Conservation (phyloP, 2,797 vertebrate species). For the Hydrolagus colliei region DNA sequence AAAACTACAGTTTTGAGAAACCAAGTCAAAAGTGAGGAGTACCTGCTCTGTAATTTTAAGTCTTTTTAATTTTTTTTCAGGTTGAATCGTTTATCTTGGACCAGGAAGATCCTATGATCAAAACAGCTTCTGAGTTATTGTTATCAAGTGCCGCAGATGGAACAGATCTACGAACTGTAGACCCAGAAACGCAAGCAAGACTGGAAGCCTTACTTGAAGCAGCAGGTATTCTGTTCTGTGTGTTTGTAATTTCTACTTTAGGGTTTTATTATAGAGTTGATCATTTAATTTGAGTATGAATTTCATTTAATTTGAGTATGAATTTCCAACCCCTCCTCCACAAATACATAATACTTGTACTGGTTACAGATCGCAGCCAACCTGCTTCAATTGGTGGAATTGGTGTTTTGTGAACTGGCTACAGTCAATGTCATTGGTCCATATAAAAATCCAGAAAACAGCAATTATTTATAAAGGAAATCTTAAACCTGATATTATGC, state of each 20-base stretch:
- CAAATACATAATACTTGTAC: not conserved
- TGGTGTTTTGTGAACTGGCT: not conserved
- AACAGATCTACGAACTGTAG: slow-evolving; percentile 89
- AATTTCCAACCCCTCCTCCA: not conserved
- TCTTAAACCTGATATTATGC: too few relatives aligned
- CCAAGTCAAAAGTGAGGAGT: slow-evolving; percentile 42
- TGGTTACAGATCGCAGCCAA: not conserved
- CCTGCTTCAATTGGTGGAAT: not conserved
- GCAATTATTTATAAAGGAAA: too few relatives aligned
- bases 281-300: not conserved
- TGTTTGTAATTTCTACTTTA: slow-evolving; percentile 18
- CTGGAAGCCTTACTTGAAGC: slow-evolving; percentile 95
- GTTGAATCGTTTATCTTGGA: slow-evolving; percentile 98
- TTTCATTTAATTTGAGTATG: not conserved
- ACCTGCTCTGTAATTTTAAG: slow-evolving; percentile 35
- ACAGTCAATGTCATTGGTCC: too few relatives aligned
- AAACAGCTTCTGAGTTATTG: slow-evolving; percentile 94
- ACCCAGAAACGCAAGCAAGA: slow-evolving; percentile 95
- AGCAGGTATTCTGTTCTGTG: slow-evolving; percentile 66
- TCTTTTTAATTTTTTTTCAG: slow-evolving; percentile 48
- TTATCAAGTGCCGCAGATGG: slow-evolving; percentile 90
- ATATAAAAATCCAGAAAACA: too few relatives aligned
- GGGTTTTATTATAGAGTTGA: not conserved
- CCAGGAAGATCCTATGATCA: slow-evolving; percentile 97
- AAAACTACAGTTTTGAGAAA: slow-evolving; percentile 35